Base-by-base conservation (phyloP, 2,113 vertebrate genomes). In the Aegithalos caudatus region DNA sequence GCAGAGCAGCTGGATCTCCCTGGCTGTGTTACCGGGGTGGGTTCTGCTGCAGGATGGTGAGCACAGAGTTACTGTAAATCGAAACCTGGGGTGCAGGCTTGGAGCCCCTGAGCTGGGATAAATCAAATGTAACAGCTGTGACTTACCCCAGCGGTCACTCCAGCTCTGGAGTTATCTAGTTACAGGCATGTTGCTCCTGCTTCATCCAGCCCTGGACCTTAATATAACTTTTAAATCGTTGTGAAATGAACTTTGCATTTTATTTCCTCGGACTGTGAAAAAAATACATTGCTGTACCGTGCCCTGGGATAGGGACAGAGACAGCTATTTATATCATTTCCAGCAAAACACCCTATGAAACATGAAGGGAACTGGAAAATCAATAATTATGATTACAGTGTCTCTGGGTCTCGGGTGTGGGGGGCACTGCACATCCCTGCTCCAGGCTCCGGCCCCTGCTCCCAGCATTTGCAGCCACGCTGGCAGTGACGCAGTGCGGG, bases 201-300 rank as follows among this genome's bases (percentile, higher is more conserved):
- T 82, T 81, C 85, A n/a, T 37, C 61, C 78, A 50, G 35, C 15
- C 9, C 50, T 12, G 51, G 11, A 62, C 85, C 94, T 95, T 94
- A 97, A 95, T 92, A 93, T 95, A 96, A 97, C 97, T 95, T 96
- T 88, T 73, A 95, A 95, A 81, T 76, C 62, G 23, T 7, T 29
- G 60, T 4, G 2, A 92, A 94, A 58, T 91, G 79, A 87, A 86
- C 86, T 94, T 96, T 84, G 88, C 65, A 23, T 91, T 96, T 94
- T 76, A 91, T 81, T 95, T 85, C 87, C 79, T 71, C 0, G 2
- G 44, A 47, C 28, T 7, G 18, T 35, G 73, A 67, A 87, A 86
- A 85, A 95, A 89, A 45, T 28, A 11, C 74, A 10, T 42, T 10
- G 60, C 86, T 81, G 51, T 23, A 15, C 22, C 7, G 1, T 35